Evolutionary conservation across 1,140 invertebrate species (phyloP), one percentile per base, ranked within the genome.

Genomic region (Pseudomyrmex cubaensis): DNA sequence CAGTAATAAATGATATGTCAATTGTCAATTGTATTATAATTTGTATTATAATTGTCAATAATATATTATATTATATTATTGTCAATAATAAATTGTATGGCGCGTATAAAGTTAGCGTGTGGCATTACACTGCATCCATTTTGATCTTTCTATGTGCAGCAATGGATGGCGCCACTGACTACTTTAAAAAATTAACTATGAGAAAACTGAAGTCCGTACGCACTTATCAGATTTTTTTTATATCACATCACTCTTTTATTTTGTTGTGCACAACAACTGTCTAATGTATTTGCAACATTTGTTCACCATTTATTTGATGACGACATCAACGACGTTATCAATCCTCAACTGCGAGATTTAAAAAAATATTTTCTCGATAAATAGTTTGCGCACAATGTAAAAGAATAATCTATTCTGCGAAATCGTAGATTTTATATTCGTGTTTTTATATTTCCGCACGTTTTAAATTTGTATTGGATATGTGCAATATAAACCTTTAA

Each of bases 131-230:
- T 22, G 57, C 66, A 70, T 62, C 52, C 56, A 54, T 84, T 80
- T 86, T 56, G n/a, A 84, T 83, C 44, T 63, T 74, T 22, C 22
- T 2, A 7, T 50, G 10, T 35, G 13, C 25, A 78, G 59, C 75
- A 69, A 66, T 63, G 46, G 82, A 87, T 86, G 86, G 85, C 85
- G 85, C 85, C 74, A 88, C 75, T 2, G 13, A 76, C 50, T 44
- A 44, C 35, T 82, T 10, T n/a, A 52, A 80, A 52, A 66, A 7
- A 20, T 25, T 44, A 52, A 15, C 15, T 35, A n/a, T 48, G 5
- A 57, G 22, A 48, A 20, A 64, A 10, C 20, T 35, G 5, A 7
- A 35, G 5, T 35, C 5, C 35, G 0, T 0, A 5, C 5, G 35
- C 35, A 35, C 35, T 7, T 35, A 35, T 7, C 35, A 35, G 35